Conservation (phyloP, 2,113 vertebrate genomes). For the Bufo bufo region DNA sequence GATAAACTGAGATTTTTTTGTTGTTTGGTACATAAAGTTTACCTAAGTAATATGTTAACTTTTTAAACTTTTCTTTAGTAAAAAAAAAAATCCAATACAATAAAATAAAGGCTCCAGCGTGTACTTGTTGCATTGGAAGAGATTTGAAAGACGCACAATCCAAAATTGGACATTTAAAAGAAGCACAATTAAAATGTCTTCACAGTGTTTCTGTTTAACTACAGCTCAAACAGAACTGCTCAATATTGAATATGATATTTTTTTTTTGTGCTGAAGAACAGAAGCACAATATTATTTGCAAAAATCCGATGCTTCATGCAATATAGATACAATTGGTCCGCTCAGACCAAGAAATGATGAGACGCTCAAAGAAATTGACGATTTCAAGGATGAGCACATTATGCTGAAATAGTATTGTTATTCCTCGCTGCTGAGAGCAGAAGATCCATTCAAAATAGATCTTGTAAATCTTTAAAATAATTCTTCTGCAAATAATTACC, state of each 20-base stretch:
- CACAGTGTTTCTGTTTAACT: slow-evolving; percentile 28
- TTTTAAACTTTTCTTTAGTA: not conserved
- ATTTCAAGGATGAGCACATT: slow-evolving; percentile 59
- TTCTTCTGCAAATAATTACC: slow-evolving; percentile 59
- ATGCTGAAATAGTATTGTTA: slow-evolving; percentile 60
- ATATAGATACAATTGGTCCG: slow-evolving; percentile 46
- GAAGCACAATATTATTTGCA: slow-evolving; percentile 46
- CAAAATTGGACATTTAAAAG: not conserved
- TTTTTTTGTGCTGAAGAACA: slow-evolving; percentile 29
- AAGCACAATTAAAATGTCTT: slow-evolving; percentile 33
- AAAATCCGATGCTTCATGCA: slow-evolving; percentile 44
- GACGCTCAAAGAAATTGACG: slow-evolving; percentile 56
- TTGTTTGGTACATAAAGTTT: not conserved
- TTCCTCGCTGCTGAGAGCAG: slow-evolving; percentile 46
- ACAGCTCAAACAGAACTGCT: slow-evolving; percentile 38
- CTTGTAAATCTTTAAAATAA: slow-evolving; percentile 59
- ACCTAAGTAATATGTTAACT: not conserved
- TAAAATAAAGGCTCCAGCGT: not conserved
- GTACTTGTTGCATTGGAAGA: not conserved
- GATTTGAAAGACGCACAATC: not conserved
- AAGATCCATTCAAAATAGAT: slow-evolving; percentile 59
- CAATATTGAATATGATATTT: slow-evolving; percentile 33
- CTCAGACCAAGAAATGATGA: slow-evolving; percentile 50
- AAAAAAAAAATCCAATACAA: too few relatives aligned
- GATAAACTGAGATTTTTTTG: not conserved